These are phyloP conservation scores for Drosophila sordidula DNA, from an alignment of 2,888 invertebrate genomes.

Conservation along the genomic window DNA sequence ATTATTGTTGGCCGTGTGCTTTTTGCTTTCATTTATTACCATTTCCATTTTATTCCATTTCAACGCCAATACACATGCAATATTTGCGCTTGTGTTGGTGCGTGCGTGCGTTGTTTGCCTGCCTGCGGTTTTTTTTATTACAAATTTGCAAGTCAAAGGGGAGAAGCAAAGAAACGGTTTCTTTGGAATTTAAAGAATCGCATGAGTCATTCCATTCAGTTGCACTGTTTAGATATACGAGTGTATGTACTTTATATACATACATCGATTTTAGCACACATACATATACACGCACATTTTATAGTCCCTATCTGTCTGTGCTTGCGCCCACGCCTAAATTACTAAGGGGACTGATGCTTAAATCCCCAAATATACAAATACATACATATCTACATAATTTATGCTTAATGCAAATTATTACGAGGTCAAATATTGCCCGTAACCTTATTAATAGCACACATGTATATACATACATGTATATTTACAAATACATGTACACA, in stretches of 20 bases:
- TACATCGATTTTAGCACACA: slow-evolving; percentile 13
- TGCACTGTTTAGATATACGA: slow-evolving; percentile 25
- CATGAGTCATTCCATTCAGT: slow-evolving; percentile 64
- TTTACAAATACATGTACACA: not conserved
- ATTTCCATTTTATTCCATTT: slow-evolving; percentile 39
- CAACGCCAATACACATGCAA: slow-evolving; percentile 31
- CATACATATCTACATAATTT: not conserved
- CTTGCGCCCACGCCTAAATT: slow-evolving; percentile 26
- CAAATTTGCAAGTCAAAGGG: slow-evolving; percentile 48
- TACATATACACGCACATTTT: not conserved
- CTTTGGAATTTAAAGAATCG: slow-evolving; percentile 61
- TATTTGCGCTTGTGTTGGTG: slow-evolving; percentile 4
- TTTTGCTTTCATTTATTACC: slow-evolving; percentile 61
- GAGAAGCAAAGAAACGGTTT: slow-evolving; percentile 40
- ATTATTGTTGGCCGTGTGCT: slow-evolving; percentile 46
- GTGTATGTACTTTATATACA: slow-evolving; percentile 7
- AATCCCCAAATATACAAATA: not conserved
- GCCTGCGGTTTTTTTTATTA: slow-evolving; percentile 38
- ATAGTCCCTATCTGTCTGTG: not conserved
- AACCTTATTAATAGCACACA: slow-evolving; percentile 42
- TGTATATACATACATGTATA: slow-evolving; percentile 3
- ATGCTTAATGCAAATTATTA: slow-evolving; percentile 32
- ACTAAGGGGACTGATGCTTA: slow-evolving; percentile 8
- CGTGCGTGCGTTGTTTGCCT: slow-evolving; percentile 26
- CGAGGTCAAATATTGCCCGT: slow-evolving; percentile 38